Base-by-base conservation (phyloP, 2,888 invertebrate species). In the Criorhina ranunculi region DNA sequence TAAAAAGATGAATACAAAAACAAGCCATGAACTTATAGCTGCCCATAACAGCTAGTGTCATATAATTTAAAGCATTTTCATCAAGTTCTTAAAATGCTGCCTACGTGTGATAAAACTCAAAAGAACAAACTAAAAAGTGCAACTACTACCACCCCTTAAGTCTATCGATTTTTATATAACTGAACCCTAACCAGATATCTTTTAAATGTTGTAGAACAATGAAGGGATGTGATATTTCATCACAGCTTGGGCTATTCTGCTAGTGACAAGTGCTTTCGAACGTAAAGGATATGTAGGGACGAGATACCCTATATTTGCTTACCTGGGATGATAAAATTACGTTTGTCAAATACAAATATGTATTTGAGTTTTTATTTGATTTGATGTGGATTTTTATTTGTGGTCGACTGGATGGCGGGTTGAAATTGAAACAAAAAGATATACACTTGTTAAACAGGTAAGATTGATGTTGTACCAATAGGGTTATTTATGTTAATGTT, bases 241-340 rank as follows among this genome's bases (percentile, higher is more conserved):
- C 83, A 80, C 79, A 69, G 79, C 75, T 85, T 76, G 44, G 35
- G 73, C 33, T 60, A 70, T 80, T 76, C 85, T 85, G 85, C 37
- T 60, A 42, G 75, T 85, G 85, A 85, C 85, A 85, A 78, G 73
- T 83, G 67, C 51, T 29, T 73, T 51, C 42, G 51, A 37, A 57
- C 57, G 60, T 73, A 67, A 73, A 69, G 73, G 78, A 67, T 60
- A 49, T 82, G 64, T 55, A 69, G 62, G 40, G 6, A 49, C 15
- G 15, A 37, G 24, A 9, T 37, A 70, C 35, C 31, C 24, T 15
- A 67, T 69, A 66, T 83, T 78, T 78, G 64, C 57, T 76, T 75
- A 76, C 75, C 60, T 80, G 49, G 11, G 37, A 67, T 69, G 64
- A 70, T 80, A 85, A 85, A 75, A 64, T 70, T 53, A 66, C 59